These are phyloP conservation scores for Aporophyla nigra DNA, from an alignment of 2,888 invertebrate species.

Conservation along the genomic window DNA sequence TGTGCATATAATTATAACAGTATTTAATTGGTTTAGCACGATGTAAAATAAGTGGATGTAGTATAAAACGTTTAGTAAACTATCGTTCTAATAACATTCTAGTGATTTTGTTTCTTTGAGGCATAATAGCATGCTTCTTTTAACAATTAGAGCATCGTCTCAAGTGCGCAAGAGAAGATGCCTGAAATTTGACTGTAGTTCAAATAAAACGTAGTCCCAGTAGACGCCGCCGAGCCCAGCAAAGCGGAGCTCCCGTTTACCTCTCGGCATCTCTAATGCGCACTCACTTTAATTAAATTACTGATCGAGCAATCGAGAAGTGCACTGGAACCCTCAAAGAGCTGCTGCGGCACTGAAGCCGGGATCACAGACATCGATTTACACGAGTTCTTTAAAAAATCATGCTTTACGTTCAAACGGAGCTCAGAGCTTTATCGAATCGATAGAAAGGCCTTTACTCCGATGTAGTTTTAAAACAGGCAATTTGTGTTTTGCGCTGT, in stretches of 20 bases:
- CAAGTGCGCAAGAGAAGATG: slow-evolving; percentile 57
- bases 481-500: slow-evolving; percentile 20
- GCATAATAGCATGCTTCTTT: slow-evolving; percentile 32
- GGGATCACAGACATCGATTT: slow-evolving; percentile 58
- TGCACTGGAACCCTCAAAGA: slow-evolving; percentile 76
- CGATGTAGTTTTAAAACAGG: slow-evolving; percentile 32
- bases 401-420: slow-evolving; percentile 36
- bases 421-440: slow-evolving; percentile 29
- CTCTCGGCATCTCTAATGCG: slow-evolving; percentile 79
- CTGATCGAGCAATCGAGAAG: slow-evolving; percentile 76
- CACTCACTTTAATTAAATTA: slow-evolving; percentile 87
- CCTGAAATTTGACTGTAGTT: slow-evolving; percentile 67
- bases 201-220: slow-evolving; percentile 73
- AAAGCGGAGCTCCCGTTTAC: slow-evolving; percentile 77
- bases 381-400: slow-evolving; percentile 52
- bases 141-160: slow-evolving; percentile 55
- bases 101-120: slow-evolving; percentile 31
- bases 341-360: slow-evolving; percentile 50
- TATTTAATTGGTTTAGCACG: slow-evolving; percentile 1
- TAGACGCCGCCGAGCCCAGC: slow-evolving; percentile 65
- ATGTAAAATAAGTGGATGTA: slow-evolving; percentile 3
- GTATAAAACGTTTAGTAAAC: background rate
- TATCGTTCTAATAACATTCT: slow-evolving; percentile 5
- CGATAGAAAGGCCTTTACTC: slow-evolving; percentile 16
- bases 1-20: slow-evolving; percentile 27